phyloP scores from a whole-genome alignment of 1,140 invertebrate species.

The Lepidostoma basale region DNA sequence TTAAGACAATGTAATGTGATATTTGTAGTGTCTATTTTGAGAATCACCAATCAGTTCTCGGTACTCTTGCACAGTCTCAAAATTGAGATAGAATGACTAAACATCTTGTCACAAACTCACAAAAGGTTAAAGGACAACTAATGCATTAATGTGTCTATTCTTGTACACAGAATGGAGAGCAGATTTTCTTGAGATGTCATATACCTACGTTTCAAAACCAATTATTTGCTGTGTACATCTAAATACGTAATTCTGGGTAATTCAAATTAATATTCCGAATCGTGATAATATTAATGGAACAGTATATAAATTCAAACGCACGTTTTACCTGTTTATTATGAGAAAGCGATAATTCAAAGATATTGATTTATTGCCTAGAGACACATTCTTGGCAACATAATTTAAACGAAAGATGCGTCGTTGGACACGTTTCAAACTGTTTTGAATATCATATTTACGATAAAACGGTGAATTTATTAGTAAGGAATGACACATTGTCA shows the following conservation, averaged over 20 bases:
- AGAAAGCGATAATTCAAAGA: too few species aligned
- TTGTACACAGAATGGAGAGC: too few species aligned
- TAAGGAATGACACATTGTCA: conserved; percentile 1
- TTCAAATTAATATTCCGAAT: too few species aligned
- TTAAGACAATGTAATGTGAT: too few species aligned
- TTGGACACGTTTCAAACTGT: conserved; percentile 12
- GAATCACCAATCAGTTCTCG: not conserved
- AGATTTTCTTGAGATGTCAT: too few species aligned
- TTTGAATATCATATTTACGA: conserved; percentile 1
- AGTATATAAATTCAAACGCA: not conserved
- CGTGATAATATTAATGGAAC: too few species aligned
- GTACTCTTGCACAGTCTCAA: not conserved
- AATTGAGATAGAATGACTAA: not conserved
- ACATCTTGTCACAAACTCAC: not conserved
- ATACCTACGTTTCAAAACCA: too few species aligned
- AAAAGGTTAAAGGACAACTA: not conserved
- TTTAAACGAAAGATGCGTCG: too few species aligned
- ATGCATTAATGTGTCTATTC: not conserved
- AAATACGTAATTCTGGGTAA: too few species aligned
- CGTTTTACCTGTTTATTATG: not conserved
- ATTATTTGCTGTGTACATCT: too few species aligned
- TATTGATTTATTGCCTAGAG: not conserved
- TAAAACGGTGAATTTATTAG: conserved; percentile 1
- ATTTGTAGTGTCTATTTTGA: too few species aligned
- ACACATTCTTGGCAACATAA: conserved; percentile 3